Evolutionary conservation across 2,888 invertebrate genomes (phyloP).

Genomic region (Liopterus haemorrhoidalis): DNA sequence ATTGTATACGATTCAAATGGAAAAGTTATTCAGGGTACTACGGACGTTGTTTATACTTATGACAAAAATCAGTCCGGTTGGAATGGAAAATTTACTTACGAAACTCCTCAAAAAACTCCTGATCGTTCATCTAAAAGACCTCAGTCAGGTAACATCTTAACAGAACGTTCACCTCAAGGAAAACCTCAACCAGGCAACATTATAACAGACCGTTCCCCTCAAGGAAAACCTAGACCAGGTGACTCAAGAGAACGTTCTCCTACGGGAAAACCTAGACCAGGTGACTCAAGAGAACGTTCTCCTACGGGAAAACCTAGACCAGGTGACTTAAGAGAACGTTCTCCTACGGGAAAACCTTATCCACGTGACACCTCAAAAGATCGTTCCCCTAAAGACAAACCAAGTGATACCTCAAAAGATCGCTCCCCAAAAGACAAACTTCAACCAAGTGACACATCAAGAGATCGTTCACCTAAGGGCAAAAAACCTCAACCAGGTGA

Average conservation of each 20-base stretch:
- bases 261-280: constrained; percentile 5
- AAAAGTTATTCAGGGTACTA: constrained; percentile 40
- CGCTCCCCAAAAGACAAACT: constrained; percentile 26
- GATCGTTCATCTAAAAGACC: no score
- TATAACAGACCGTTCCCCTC: no score
- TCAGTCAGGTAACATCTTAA: no score
- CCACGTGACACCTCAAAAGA: no score
- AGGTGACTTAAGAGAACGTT: no score
- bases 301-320: not conserved
- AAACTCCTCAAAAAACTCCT: constrained; percentile 33
- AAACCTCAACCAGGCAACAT: no score
- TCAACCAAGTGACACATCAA: constrained; percentile 31
- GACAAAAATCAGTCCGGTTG: constrained; percentile 46
- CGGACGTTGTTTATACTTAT: no score
- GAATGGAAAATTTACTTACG: constrained; percentile 44
- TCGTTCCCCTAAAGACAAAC: constrained; percentile 25
- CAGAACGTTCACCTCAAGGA: constrained; percentile 11
- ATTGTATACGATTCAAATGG: constrained; percentile 44
- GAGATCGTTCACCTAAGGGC: constrained; percentile 20
- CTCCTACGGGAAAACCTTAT: not conserved
- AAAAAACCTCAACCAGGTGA: no score
- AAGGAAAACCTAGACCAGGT: constrained; percentile 32
- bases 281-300: constrained; percentile 8
- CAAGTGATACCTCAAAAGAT: constrained; percentile 33
- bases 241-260: constrained; percentile 3